phyloP scores from a whole-genome alignment of 2,113 vertebrate genomes.

The Galeopterus variegatus region DNA sequence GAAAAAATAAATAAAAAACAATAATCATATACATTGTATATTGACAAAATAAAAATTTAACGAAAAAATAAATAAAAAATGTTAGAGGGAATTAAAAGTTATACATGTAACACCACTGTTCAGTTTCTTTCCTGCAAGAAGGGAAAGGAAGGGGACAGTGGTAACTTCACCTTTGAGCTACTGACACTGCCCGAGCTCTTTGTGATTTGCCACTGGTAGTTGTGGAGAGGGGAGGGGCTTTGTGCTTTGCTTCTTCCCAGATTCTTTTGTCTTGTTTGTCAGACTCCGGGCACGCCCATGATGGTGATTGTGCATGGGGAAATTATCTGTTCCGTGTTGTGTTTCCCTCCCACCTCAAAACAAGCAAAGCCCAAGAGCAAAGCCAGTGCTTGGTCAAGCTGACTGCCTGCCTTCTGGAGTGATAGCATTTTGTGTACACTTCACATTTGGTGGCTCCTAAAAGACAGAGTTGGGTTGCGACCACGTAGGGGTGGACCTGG shows the following conservation, averaged over 20 bases:
- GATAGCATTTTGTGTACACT: constrained; percentile 23
- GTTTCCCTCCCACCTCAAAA: neutral
- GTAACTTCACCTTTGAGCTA: neutral
- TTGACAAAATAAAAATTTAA: too few relatives aligned
- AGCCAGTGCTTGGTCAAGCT: neutral
- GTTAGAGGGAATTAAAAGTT: neutral
- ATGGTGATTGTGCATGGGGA: neutral
- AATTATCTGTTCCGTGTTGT: neutral
- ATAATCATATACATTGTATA: too few relatives aligned
- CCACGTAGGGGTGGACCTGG: neutral
- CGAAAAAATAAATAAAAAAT: too few relatives aligned
- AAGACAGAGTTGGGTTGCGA: constrained; percentile 53
- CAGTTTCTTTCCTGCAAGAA: neutral
- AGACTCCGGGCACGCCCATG: neutral
- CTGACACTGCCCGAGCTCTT: neutral
- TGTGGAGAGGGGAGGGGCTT: neutral
- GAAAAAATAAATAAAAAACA: too few relatives aligned
- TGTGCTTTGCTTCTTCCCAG: neutral
- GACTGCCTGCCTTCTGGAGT: constrained; percentile 18
- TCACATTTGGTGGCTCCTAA: neutral
- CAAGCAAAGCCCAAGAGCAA: neutral
- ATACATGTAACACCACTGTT: neutral
- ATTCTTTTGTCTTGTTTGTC: neutral
- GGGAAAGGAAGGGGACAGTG: neutral
- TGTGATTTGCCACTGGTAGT: neutral